Base-by-base conservation (phyloP, 2,797 vertebrate species). In the Sciaenops ocellatus region DNA sequence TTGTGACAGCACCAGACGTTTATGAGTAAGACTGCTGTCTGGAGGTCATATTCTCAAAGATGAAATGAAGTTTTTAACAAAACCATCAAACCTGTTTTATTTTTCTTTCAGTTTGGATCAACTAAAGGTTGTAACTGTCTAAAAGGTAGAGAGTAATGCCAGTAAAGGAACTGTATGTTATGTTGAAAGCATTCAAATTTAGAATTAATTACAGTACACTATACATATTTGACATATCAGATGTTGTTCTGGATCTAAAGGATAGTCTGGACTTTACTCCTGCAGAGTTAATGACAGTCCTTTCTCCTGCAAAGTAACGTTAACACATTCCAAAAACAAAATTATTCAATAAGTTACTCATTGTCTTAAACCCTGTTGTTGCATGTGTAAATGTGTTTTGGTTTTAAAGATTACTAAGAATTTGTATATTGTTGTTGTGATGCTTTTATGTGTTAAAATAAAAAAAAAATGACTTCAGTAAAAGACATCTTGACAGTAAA, bases 371-470 rank as follows among this genome's bases (percentile, higher is more conserved):
- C 96, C 97, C 95, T 96, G 95, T 95, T 95, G 95, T 97, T 98
- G 96, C 97, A 97, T 97, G 97, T 98, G 94, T 97, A 94, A 94
- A 95, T 97, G 95, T 97, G 96, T 97, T 97, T 96, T 93, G 90
- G 94, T 96, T 97, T 95, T 91, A 95, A 96, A 94, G 95, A 95
- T 94, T 95, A 95, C 93, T 96, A 95, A 94, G 93, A 94, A 96
- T 96, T 94, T 98, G 95, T 97, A 95, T 96, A 97, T 97, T 95
- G 96, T 97, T 96, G 96, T 95, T 95, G 96, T 98, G 96, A 93
- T 97, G 95, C 93, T 96, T 97, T 97, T 96, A 96, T 95, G 95
- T 97, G 96, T 96, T 96, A 92, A 95, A 95, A 96, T 94, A 89
- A 94, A 96, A 93, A 95, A 95, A 94, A 91, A 96, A 95, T 48